Evolutionary conservation across 2,888 invertebrate genomes (phyloP), one percentile per base, ranked within the genome.

Genomic region (Brachypterus glaber): DNA sequence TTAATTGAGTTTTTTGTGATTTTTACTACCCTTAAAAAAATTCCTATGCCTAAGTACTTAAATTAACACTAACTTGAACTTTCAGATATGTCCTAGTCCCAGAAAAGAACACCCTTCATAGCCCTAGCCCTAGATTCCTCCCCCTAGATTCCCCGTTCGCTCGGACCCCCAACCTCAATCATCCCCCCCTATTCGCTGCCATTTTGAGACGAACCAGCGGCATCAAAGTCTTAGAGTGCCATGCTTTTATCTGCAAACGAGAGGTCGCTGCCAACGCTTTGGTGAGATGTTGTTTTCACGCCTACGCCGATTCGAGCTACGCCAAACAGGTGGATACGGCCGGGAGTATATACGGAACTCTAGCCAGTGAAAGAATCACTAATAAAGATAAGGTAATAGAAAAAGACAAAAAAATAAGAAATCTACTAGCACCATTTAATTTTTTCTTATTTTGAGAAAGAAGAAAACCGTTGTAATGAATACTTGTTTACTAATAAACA

Each of bases 191-290:
- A 44, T 92, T 98, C 66, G 95, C 96, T 27, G 95, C 95, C 53
- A 96, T 98, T 45, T 71, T 98, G 52, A 77, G 97, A 33, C 77
- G 97, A 48, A 96, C 95, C 31, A 86, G 88, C 33, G 97, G 97
- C 36, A 95, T 97, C 53, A 96, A 96, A 68, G 95, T 95, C 39
- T 74, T 98, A 46, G 98, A 98, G 70, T 97, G 97, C 70, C 97
- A 98, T 70, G 93, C 95, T 46, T 97, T 98, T 68, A 91, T 98
- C 58, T 93, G 95, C 68, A 90, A 93, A 54, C 80, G 92, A 40
- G 91, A 93, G 65, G 87, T 91, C 61, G 96, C 97, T 31, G 97
- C 97, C 46, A 92, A 97, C 67, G 96, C 97, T 52, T 76, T 98
- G 59, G 96, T 96, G 47, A 76, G 92, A 54, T 93, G 93, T 67